Evolutionary conservation across 1,140 invertebrate species (phyloP), one percentile per base, ranked within the genome.

Genomic region (Dendrolimus punctatus): DNA sequence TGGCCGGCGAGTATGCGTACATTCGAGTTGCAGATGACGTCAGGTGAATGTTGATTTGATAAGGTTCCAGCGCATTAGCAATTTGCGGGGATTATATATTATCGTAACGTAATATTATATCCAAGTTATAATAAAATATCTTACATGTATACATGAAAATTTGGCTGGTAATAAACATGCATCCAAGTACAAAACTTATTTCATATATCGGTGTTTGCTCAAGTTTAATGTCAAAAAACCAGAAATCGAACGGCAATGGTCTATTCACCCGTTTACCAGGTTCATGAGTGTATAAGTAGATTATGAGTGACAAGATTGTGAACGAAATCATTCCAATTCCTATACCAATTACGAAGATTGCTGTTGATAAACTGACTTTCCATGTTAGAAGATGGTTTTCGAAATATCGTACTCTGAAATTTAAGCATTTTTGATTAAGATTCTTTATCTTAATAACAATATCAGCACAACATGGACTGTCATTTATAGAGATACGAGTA

Each of bases 161-260:
- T 36, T 76, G 73, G 8, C 62, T 53, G 23, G 61, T 10, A 39
- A 66, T 52, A 43, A 58, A 60, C 6, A 71, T 23, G 49, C 73
- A 75, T 2, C 67, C 56, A 54, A 64, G 76, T 6, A 62, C 48
- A 47, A 76, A 75, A 4, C 64, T 64, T 9, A 73, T 55, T 61
- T 82, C 79, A 49, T 73, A 82, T 6, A 51, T 47, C 40, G 79
- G 79, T 37, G 73, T 55, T 45, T 57, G 50, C 7, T 57, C 54
- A 44, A 76, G 73, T 51, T 82, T 69, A 0, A 64, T 44, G 7
- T 66, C 55, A 10, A 60, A 62, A 5, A 57, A 56, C 76, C 76
- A 80, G 23, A 78, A 71, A 4, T 76, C 76, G 40, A 80, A 78
- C 4, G 76, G 47, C 9, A 82, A 45, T 5, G 73, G 71, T 38